These are phyloP conservation scores for Zapornia atra DNA, from an alignment of 2,113 vertebrate genomes.

Conservation along the genomic window DNA sequence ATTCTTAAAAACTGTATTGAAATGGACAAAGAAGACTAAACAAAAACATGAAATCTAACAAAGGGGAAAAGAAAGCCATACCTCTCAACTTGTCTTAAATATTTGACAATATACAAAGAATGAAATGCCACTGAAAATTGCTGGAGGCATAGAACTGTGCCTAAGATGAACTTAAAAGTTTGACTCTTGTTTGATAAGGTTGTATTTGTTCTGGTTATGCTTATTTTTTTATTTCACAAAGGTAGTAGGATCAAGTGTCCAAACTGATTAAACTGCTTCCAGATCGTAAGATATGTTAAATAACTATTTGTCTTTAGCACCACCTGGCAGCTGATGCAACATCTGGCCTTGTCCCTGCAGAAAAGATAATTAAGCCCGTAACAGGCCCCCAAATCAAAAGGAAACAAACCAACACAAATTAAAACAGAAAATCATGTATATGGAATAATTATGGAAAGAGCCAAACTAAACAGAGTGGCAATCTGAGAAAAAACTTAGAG, in stretches of 20 bases:
- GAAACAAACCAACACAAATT: constrained; percentile 35
- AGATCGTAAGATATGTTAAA: not conserved
- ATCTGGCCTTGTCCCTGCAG: constrained; percentile 42
- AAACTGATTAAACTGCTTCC: constrained; percentile 48
- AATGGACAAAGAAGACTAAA: not conserved
- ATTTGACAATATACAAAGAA: not conserved
- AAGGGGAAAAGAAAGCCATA: not conserved
- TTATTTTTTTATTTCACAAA: not conserved
- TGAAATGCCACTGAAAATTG: not conserved
- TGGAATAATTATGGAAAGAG: not conserved
- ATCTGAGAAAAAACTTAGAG: not conserved
- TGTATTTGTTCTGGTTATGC: not conserved
- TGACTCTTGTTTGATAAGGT: not conserved
- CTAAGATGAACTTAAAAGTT: not conserved
- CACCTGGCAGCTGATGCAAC: constrained; percentile 34
- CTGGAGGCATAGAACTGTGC: not conserved
- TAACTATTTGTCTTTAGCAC: constrained; percentile 12
- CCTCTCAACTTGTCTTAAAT: not conserved
- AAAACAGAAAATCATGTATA: not conserved
- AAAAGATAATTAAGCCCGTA: constrained; percentile 22
- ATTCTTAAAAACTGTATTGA: not conserved
- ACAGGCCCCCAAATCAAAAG: not conserved
- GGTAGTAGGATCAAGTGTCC: not conserved
- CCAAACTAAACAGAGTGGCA: not conserved
- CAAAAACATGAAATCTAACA: not conserved